phyloP scores from a whole-genome alignment of 2,888 invertebrate species.

The Polyommatus icarus region DNA sequence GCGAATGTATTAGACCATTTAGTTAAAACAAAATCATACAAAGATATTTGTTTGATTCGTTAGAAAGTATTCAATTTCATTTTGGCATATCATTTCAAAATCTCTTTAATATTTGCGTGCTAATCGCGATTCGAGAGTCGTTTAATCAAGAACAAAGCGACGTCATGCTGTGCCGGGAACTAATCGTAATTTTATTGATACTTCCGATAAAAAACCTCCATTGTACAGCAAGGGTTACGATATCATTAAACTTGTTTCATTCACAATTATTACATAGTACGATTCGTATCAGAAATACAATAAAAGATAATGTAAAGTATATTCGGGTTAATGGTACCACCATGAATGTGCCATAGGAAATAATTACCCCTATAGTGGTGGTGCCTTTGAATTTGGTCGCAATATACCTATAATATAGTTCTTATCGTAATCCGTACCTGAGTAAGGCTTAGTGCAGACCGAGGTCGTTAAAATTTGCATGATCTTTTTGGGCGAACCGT shows the following conservation, averaged over 20 bases:
- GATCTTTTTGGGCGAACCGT: conserved; percentile 27
- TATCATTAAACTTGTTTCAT: conserved; percentile 40
- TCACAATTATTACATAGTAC: conserved; percentile 40
- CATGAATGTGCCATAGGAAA: conserved; percentile 42
- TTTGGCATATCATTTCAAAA: background rate
- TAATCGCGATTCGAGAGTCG: background rate
- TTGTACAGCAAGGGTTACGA: conserved; percentile 18
- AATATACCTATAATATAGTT: conserved; percentile 38
- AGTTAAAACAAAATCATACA: too few species aligned
- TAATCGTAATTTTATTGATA: conserved; percentile 24
- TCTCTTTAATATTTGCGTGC: background rate
- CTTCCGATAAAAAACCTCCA: conserved; percentile 8
- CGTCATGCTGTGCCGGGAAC: conserved; percentile 8
- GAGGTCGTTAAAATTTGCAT: conserved; percentile 24
- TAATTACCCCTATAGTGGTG: conserved; percentile 38
- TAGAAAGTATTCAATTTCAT: background rate
- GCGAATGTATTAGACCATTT: too few species aligned
- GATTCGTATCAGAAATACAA: conserved; percentile 43
- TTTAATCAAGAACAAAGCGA: conserved; percentile 2
- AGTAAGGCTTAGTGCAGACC: conserved; percentile 21
- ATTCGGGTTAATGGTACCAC: conserved; percentile 43
- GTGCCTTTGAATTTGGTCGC: conserved; percentile 42
- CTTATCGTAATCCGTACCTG: conserved; percentile 37
- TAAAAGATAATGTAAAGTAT: conserved; percentile 46
- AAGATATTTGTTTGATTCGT: too few species aligned